Percentiles rank a stretch among this genome's conserved stretches.
These are phyloP conservation scores for Noctua comes DNA, from an alignment of 2,888 invertebrate species.

Conservation along the genomic window DNA sequence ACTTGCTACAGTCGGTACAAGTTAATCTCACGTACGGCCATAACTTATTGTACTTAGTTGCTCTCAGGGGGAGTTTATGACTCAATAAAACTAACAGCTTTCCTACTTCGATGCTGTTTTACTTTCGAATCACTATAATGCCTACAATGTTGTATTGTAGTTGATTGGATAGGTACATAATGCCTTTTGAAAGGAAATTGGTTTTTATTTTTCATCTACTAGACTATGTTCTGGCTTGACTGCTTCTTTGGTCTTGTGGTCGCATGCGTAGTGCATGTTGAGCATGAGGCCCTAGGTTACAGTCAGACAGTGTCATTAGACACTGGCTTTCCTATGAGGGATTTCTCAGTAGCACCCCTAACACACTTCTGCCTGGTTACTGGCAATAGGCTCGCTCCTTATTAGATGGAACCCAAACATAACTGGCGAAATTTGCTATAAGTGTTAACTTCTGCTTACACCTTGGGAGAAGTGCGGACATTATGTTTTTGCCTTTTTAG, in stretches of 20 bases:
- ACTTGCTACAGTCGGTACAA: background rate
- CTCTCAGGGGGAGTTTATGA: slow-evolving; percentile 42
- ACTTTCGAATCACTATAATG: slow-evolving; percentile 38
- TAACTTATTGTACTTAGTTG: slow-evolving; percentile 31
- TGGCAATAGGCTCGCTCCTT: background rate
- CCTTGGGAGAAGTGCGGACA: background rate
- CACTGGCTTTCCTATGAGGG: background rate
- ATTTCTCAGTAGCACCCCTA: background rate
- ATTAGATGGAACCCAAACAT: background rate
- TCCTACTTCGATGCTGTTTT: slow-evolving; percentile 41
- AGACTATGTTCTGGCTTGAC: background rate
- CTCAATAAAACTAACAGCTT: slow-evolving; percentile 57
- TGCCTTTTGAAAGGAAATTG: background rate
- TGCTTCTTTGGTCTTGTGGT: background rate
- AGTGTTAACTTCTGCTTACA: background rate
- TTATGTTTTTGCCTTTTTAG: background rate
- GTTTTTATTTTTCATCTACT: background rate
- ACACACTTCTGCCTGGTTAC: background rate
- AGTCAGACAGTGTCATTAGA: background rate
- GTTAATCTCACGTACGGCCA: slow-evolving; percentile 30
- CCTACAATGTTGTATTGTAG: slow-evolving; percentile 20
- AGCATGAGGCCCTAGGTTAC: background rate
- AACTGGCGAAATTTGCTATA: background rate
- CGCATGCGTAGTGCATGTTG: too few species aligned
- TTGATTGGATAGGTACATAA: slow-evolving; percentile 16